Evolutionary conservation across 2,797 vertebrate genomes (phyloP).

Genomic region (Rhadinocentrus ornatus): DNA sequence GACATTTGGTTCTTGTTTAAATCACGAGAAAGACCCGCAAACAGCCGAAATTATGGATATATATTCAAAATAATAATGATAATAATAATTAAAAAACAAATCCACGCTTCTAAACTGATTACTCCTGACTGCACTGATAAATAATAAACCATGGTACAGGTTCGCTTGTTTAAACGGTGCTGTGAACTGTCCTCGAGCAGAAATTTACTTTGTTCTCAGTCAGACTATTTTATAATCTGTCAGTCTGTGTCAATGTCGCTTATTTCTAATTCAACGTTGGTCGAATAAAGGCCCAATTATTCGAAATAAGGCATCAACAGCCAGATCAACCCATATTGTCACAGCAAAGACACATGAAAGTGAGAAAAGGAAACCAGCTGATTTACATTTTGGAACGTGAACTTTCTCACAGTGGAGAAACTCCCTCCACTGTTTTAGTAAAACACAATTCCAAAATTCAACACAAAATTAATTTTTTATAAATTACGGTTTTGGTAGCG

Average conservation of each 20-base stretch:
- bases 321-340: slow-evolving; percentile 14
- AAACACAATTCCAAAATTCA: slow-evolving; percentile 53
- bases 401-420: slow-evolving; percentile 16
- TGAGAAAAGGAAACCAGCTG: slow-evolving; percentile 33
- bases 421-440: slow-evolving; percentile 23
- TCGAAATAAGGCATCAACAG: slow-evolving; percentile 1
- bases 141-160: slow-evolving; percentile 23
- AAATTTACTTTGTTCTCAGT: slow-evolving; percentile 25
- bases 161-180: background rate
- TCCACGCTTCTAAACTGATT: slow-evolving; percentile 11
- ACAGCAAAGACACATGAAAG: slow-evolving; percentile 35
- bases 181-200: slow-evolving; percentile 24
- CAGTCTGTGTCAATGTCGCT: slow-evolving; percentile 12
- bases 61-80: background rate
- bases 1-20: background rate
- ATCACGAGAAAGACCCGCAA: background rate
- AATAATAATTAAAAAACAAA: background rate
- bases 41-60: slow-evolving; percentile 12
- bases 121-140: slow-evolving; percentile 36
- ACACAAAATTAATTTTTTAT: slow-evolving; percentile 40
- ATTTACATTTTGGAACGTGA: slow-evolving; percentile 58
- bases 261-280: slow-evolving; percentile 28
- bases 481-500: slow-evolving; percentile 4
- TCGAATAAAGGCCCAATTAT: background rate
- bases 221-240: background rate